Evolutionary conservation across 1,140 invertebrate species (phyloP), one percentile per base, ranked within the genome.

Genomic region (Prorops nasuta): DNA sequence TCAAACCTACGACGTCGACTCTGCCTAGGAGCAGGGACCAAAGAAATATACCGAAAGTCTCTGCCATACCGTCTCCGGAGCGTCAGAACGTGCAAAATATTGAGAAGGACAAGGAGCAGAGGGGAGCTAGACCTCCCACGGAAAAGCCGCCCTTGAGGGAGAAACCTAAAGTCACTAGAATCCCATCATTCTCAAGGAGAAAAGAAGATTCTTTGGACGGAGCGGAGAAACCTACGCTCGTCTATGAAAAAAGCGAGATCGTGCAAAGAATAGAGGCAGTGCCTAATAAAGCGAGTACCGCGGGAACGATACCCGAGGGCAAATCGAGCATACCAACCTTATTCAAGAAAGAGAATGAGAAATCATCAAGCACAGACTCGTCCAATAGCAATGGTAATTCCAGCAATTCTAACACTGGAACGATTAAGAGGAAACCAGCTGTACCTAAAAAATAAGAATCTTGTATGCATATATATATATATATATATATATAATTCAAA

Each of bases 1-100:
- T 80, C 22, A 79, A 79, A 46, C 78, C 79, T 3, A 77, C 71
- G 3, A 66, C 69, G 10, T 66, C 65, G 18, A 69, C 64, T 44
- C 54, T 67, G 14, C 60, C 63, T 44, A 67, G 65, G 34, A 64
- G 45, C 38, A 61, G 68, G 32, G 64, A 69, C 47, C 63, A 71
- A 21, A 69, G 70, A 43, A 69, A 72, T 45, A 71, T 77, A 38
- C 72, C 74, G 1, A 76, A 76, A 53, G 73, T 76, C 19, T 74
- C 72, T 6, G 72, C 71, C 4, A 74, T 72, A 49, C 73, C 71
- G 3, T 60, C 63, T 3, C 69, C 72, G 8, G 31, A 35, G 2
- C 41, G 47, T 8, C 55, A 63, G 21, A 64, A 56, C 28, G 54
- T 54, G 19, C 56, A 54, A 16, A 60, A 52, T 46, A 42, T 22